phyloP scores from a whole-genome alignment of 1,140 invertebrate genomes.

The Piezodorus guildinii region DNA sequence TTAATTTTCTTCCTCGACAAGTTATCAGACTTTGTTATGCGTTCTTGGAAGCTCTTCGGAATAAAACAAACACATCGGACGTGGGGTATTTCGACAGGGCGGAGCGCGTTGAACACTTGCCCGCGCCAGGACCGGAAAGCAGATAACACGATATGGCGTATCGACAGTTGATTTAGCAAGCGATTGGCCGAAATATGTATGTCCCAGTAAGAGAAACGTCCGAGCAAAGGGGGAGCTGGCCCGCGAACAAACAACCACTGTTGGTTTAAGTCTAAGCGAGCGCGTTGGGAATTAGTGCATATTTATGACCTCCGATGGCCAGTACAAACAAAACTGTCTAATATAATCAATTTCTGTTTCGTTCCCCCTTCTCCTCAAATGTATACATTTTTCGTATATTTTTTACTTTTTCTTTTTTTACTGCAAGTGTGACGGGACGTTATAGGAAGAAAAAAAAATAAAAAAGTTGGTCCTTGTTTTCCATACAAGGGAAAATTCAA shows the following conservation, averaged over 20 bases:
- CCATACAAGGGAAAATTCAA: no score
- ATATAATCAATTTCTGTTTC: neutral
- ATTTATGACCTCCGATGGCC: neutral
- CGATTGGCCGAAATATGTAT: neutral
- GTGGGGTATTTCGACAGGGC: no score
- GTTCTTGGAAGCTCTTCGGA: no score
- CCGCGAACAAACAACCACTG: neutral
- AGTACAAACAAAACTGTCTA: constrained; percentile 5
- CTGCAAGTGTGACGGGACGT: neutral
- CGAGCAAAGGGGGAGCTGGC: neutral
- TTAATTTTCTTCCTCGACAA: no score
- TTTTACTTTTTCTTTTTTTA: neutral
- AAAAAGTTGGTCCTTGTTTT: neutral
- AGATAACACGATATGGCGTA: neutral
- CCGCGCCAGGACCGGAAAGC: neutral
- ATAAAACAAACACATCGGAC: no score
- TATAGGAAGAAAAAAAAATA: neutral
- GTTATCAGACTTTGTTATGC: no score
- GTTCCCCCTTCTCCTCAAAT: neutral
- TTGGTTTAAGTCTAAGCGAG: constrained; percentile 5
- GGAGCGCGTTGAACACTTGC: neutral
- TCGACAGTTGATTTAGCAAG: neutral
- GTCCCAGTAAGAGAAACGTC: neutral
- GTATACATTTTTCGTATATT: constrained; percentile 7
- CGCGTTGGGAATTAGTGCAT: neutral